phyloP scores from a whole-genome alignment of 2,888 invertebrate species.

The Nipponacmea schrenckii region DNA sequence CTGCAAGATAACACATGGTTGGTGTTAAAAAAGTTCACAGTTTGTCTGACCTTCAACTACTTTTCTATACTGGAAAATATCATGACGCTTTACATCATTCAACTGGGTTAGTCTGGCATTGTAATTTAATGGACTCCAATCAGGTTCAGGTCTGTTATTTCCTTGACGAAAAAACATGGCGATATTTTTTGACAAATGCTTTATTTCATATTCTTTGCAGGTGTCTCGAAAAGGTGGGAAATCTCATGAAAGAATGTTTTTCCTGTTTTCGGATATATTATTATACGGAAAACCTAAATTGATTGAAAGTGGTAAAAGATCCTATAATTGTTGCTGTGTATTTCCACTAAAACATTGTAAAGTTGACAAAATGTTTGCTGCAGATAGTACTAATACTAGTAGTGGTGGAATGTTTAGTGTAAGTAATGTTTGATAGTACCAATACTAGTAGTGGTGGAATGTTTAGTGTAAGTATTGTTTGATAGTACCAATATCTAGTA shows the following conservation, averaged over 20 bases:
- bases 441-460: too few relatives aligned
- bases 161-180: too few relatives aligned
- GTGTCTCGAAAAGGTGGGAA: constrained; percentile 68
- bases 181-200: too few relatives aligned
- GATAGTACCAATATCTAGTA: too few relatives aligned
- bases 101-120: too few relatives aligned
- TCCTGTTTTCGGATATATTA: constrained; percentile 79
- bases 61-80: too few relatives aligned
- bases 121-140: too few relatives aligned
- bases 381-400: constrained; percentile 68
- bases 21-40: too few relatives aligned
- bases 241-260: constrained; percentile 74
- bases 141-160: too few relatives aligned
- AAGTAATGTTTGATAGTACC: constrained; percentile 20
- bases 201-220: constrained; percentile 62
- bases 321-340: constrained; percentile 76
- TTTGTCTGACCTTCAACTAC: too few relatives aligned
- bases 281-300: constrained; percentile 78
- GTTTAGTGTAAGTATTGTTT: constrained; percentile 40
- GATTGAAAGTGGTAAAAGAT: constrained; percentile 69
- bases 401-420: constrained; percentile 56
- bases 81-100: too few relatives aligned
- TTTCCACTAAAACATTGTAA: constrained; percentile 79
- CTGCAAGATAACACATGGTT: too few relatives aligned
- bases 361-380: constrained; percentile 73